phyloP scores from a whole-genome alignment of 2,888 invertebrate genomes.

The Nasonovia ribisnigri region DNA sequence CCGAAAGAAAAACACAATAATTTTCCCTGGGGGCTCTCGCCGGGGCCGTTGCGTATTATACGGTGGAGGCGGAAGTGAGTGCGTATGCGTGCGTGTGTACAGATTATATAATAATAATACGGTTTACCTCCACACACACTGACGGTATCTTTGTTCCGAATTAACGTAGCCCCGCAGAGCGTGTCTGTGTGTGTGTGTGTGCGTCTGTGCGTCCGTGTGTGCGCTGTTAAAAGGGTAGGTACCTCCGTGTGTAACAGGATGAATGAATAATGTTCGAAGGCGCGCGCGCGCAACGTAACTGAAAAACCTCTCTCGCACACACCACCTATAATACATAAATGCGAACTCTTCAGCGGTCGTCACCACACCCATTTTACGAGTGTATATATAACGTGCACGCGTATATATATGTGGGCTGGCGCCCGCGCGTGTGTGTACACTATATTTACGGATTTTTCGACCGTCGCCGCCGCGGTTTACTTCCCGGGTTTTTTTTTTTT shows the following conservation, averaged over 20 bases:
- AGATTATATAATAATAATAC: background rate
- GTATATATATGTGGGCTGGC: background rate
- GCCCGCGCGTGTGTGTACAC: background rate
- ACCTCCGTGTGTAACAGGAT: background rate
- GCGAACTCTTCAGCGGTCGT: background rate
- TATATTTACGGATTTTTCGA: background rate
- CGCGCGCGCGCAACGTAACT: background rate
- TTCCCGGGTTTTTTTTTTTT: background rate
- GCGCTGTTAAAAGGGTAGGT: background rate
- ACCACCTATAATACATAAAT: background rate
- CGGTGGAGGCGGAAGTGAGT: background rate
- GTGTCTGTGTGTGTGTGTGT: background rate
- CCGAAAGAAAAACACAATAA: slow-evolving; percentile 19
- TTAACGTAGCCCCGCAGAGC: background rate
- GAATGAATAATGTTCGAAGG: background rate
- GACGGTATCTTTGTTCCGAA: slow-evolving; percentile 29
- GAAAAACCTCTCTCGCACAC: background rate
- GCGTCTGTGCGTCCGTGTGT: background rate
- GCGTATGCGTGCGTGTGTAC: background rate
- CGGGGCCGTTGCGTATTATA: background rate
- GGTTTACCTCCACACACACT: background rate
- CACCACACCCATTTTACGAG: slow-evolving; percentile 8
- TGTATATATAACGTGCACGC: background rate
- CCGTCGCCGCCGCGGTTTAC: background rate
- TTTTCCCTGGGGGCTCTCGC: background rate